phyloP scores from a whole-genome alignment of 2,888 invertebrate genomes.

The Chouioia cunea region DNA sequence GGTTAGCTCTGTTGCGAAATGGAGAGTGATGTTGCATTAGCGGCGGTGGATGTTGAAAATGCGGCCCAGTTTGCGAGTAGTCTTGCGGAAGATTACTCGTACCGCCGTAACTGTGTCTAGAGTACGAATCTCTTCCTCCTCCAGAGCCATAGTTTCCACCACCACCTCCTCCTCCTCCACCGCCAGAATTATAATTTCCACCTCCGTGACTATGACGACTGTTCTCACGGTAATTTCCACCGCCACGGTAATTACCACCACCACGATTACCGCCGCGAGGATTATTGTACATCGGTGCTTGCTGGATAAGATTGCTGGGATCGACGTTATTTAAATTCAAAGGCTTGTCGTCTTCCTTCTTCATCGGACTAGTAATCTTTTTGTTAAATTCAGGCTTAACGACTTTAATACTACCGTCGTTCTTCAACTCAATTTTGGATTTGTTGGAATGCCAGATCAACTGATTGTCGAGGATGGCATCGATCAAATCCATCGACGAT shows the following conservation, averaged over 20 bases:
- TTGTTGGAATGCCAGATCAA: constrained; percentile 78
- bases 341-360: constrained; percentile 51
- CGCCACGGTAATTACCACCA: constrained; percentile 56
- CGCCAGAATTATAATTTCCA: constrained; percentile 67
- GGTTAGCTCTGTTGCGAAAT: constrained; percentile 61
- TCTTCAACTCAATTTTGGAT: constrained; percentile 72
- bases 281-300: constrained; percentile 77
- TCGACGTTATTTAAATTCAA: constrained; percentile 58
- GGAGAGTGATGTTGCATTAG: constrained; percentile 50
- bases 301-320: constrained; percentile 62
- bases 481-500: constrained; percentile 73
- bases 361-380: constrained; percentile 55
- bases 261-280: constrained; percentile 68
- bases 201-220: constrained; percentile 69
- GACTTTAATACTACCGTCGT: constrained; percentile 76
- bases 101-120: constrained; percentile 61
- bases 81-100: constrained; percentile 53
- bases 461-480: constrained; percentile 79
- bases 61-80: constrained; percentile 54
- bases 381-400: constrained; percentile 58
- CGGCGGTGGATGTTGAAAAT: constrained; percentile 58
- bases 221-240: constrained; percentile 60
- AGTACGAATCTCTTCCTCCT: constrained; percentile 49
- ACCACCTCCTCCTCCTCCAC: constrained; percentile 53
- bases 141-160: constrained; percentile 69